Conservation (phyloP, 2,797 vertebrate genomes). For the Anguilla pacifica region DNA sequence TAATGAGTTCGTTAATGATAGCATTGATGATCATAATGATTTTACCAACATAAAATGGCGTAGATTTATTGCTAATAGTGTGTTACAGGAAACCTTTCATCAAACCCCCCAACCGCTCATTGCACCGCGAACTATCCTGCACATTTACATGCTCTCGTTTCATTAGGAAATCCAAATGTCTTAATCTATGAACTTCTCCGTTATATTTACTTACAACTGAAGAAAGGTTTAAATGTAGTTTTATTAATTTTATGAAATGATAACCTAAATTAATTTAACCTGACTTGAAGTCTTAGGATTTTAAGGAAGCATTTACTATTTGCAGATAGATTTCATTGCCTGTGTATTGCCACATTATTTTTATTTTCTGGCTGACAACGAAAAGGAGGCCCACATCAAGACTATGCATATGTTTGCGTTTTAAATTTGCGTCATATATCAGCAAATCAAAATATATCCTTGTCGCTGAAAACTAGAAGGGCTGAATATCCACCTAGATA, state of each 20-base stretch:
- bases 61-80: conserved; percentile 88
- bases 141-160: not conserved
- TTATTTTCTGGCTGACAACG: not conserved
- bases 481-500: conserved; percentile 16
- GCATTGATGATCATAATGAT: conserved; percentile 85
- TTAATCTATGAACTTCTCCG: not conserved
- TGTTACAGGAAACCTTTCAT: conserved; percentile 82
- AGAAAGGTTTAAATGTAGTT: not conserved
- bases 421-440: not conserved
- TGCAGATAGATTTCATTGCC: not conserved
- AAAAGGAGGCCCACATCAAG: not conserved
- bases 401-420: not conserved
- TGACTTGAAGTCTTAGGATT: not conserved
- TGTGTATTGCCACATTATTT: not conserved
- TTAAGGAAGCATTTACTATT: not conserved
- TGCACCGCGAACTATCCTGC: conserved; percentile 47
- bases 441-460: not conserved
- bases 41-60: conserved; percentile 86
- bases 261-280: not conserved
- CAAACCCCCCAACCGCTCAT: conserved; percentile 76
- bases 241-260: not conserved
- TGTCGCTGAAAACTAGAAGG: not conserved
- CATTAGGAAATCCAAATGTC: not conserved
- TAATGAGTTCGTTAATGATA: conserved; percentile 88
- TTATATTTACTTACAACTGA: not conserved